Conservation (phyloP, 2,888 invertebrate genomes). For the Tetranychus piercei region DNA sequence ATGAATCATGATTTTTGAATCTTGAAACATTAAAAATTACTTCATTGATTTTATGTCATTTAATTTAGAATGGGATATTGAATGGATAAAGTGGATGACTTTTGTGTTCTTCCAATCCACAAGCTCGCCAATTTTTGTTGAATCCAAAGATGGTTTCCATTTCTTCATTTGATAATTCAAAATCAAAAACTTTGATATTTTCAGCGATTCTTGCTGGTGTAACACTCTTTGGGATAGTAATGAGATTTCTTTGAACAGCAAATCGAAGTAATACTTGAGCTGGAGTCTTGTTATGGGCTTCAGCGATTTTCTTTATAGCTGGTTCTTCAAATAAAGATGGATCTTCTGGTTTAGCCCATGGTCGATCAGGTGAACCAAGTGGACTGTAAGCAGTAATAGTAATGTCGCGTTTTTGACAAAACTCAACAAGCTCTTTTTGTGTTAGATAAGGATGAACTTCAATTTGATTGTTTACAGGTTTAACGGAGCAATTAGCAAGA, state of each 20-base stretch:
- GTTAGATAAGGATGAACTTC: constrained; percentile 60
- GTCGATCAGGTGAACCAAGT: constrained; percentile 52
- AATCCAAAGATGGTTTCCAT: constrained; percentile 46
- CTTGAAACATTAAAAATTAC: not conserved
- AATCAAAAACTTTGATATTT: constrained; percentile 55
- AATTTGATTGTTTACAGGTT: constrained; percentile 36
- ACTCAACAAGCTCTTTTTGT: constrained; percentile 43
- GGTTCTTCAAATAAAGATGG: constrained; percentile 47
- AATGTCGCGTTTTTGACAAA: constrained; percentile 45
- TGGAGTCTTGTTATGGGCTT: constrained; percentile 46
- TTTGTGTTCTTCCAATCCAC: not conserved
- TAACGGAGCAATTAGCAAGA: constrained; percentile 38
- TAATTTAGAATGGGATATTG: constrained; percentile 3
- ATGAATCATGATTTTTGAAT: not conserved
- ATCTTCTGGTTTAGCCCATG: constrained; percentile 34
- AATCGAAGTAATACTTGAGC: constrained; percentile 48
- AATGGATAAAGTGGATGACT: constrained; percentile 9
- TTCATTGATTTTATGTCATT: not conserved
- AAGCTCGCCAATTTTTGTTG: constrained; percentile 33
- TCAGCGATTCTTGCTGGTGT: constrained; percentile 48
- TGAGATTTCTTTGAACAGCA: constrained; percentile 47
- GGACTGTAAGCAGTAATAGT: constrained; percentile 58
- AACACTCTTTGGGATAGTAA: constrained; percentile 66
- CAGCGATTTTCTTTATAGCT: constrained; percentile 42
- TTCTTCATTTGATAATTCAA: constrained; percentile 50